Base-by-base conservation (phyloP, 1,140 invertebrate species). In the Trichonephila clavata region DNA sequence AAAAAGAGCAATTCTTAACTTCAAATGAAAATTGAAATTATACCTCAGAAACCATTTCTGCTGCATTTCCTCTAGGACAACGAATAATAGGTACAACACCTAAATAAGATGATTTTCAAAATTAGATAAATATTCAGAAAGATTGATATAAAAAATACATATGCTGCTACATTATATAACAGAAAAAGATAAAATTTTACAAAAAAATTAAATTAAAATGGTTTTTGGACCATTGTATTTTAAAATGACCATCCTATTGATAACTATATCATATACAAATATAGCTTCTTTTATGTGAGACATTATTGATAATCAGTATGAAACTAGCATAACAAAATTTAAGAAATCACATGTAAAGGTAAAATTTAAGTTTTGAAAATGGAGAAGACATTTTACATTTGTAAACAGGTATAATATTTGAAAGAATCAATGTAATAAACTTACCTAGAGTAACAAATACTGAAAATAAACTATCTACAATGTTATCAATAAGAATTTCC, bases 381-480 rank as follows among this genome's bases (percentile, higher is more conserved):
- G 32, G 32, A 39, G 32, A 39, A 39, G 4, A 1, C 32, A 39
- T 39, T 39, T 39, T 3, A 39, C 32, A 39, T 39, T 39, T 39
- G 32, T 2, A 1, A 39, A 39, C 32, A 50, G 10, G 1, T 0
- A 50, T 50, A 50, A 7, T 7, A 65, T 21, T 21, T 50, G 50
- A 43, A 86, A 7, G 21, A 92, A 65, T 21, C 24, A 65, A 6
- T 65, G 13, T 68, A 24, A 4, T 68, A 7, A 65, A 95, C 95
- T 95, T 96, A 96, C 98, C 98, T 94, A 99, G 96, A 92, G 99
- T 99, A 6, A 99, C 99, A 97, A 99, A 99, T 14, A 99, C 97
- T 32, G 99, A 99, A 96, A 99, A 99, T 43, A 99, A 96, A 95
- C 98, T 98, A 95, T 99, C 99, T 0, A 99, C 99, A 95, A 99